A percentile compares a stretch with the other conserved stretches of the same genome.
These are phyloP conservation scores for Pseudomyrmex sp. DNA, from an alignment of 1,140 invertebrate genomes.

Conservation along the genomic window DNA sequence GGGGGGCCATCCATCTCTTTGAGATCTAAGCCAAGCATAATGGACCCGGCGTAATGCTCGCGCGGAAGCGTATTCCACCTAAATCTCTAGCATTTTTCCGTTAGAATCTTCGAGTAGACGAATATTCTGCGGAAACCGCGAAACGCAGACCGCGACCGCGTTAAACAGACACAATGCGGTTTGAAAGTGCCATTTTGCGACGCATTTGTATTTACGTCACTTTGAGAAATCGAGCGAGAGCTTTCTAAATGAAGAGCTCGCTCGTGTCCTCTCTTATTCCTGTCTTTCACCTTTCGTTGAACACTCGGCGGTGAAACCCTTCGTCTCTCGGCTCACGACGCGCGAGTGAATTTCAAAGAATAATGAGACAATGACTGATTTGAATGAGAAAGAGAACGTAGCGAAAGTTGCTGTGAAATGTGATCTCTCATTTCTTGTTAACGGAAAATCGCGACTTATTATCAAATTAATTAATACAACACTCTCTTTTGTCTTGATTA, in stretches of 20 bases:
- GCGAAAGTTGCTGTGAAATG: not conserved
- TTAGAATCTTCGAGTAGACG: slow-evolving; percentile 48
- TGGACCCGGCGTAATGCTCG: slow-evolving; percentile 39
- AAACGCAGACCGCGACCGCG: slow-evolving; percentile 41
- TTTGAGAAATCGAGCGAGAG: slow-evolving; percentile 54
- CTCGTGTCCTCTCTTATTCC: not conserved
- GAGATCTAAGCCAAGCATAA: slow-evolving; percentile 53
- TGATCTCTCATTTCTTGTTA: not conserved
- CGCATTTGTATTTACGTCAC: slow-evolving; percentile 50
- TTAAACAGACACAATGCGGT: slow-evolving; percentile 55
- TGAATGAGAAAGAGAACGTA: not conserved
- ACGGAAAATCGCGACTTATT: not conserved
- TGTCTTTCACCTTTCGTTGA: slow-evolving; percentile 8
- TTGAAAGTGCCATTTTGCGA: slow-evolving; percentile 56
- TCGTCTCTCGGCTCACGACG: not conserved
- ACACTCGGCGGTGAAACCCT: not conserved
- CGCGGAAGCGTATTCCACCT: slow-evolving; percentile 28
- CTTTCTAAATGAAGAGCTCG: slow-evolving; percentile 35
- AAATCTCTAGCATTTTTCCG: slow-evolving; percentile 52
- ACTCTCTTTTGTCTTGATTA: not conserved
- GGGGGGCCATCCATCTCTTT: not conserved
- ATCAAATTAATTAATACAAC: not conserved
- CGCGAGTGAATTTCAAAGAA: not conserved
- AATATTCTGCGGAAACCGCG: slow-evolving; percentile 33
- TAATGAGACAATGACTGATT: not conserved